Evolutionary conservation across 2,888 invertebrate species (phyloP).

Genomic region (Acanthopleura granulata): DNA sequence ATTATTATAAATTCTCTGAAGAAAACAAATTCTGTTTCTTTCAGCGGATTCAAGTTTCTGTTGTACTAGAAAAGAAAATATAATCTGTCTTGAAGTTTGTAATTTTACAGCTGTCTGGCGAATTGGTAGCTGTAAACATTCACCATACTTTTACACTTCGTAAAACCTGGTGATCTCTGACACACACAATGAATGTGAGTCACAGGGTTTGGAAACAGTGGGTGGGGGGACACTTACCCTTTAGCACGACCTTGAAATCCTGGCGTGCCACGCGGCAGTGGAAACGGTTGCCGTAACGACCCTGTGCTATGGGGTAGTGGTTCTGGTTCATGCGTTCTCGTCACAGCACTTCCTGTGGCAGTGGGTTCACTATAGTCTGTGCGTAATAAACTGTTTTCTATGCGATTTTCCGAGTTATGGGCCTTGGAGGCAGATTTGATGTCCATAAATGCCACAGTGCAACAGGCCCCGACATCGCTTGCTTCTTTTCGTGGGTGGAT

Average conservation of each 20-base stretch:
- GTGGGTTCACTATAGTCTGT: slow-evolving; percentile 89
- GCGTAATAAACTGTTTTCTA: slow-evolving; percentile 80
- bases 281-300: neutral
- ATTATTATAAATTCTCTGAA: too few species aligned
- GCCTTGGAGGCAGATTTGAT: slow-evolving; percentile 96
- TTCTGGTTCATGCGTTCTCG: slow-evolving; percentile 47
- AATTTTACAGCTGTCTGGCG: too few species aligned
- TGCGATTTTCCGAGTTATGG: slow-evolving; percentile 88
- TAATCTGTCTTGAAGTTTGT: too few species aligned
- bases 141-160: too few species aligned
- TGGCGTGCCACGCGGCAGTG: neutral
- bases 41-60: too few species aligned
- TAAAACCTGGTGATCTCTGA: too few species aligned
- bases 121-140: too few species aligned
- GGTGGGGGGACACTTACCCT: slow-evolving; percentile 5
- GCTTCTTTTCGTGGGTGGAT: slow-evolving; percentile 77
- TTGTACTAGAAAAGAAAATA: too few species aligned
- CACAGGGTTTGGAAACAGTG: too few species aligned
- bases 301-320: slow-evolving; percentile 11
- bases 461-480: slow-evolving; percentile 46
- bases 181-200: too few species aligned
- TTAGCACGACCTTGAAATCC: slow-evolving; percentile 11
- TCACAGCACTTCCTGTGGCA: slow-evolving; percentile 55
- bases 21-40: too few species aligned
- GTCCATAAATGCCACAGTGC: slow-evolving; percentile 83